phyloP scores from a whole-genome alignment of 1,140 invertebrate genomes.

The Schlechtendalia chinensis region DNA sequence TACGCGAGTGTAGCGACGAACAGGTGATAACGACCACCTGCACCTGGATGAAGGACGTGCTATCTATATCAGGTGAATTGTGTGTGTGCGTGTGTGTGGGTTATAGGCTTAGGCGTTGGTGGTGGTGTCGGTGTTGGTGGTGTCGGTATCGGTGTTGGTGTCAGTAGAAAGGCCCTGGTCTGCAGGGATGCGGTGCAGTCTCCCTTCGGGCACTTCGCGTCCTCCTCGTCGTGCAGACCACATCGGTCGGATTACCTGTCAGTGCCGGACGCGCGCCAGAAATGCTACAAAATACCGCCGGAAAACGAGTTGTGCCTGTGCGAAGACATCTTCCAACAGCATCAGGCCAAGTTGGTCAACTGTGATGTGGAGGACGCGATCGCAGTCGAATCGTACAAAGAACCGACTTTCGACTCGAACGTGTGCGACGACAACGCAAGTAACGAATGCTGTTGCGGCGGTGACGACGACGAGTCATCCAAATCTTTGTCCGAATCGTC shows the following conservation, averaged over 20 bases:
- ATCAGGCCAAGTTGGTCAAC: conserved; percentile 54
- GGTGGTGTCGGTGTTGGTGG: conserved; percentile 15
- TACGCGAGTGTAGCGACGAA: conserved; percentile 43
- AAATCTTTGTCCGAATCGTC: background rate
- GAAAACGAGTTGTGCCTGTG: conserved; percentile 48
- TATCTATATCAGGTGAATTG: conserved; percentile 49
- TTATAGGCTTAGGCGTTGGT: conserved; percentile 42
- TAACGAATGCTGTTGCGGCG: conserved; percentile 4
- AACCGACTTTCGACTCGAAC: background rate
- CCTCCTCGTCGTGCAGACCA: conserved; percentile 39
- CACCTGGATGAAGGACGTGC: conserved; percentile 26
- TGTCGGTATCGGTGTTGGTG: conserved; percentile 28
- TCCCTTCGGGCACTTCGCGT: conserved; percentile 48
- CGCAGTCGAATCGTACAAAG: conserved; percentile 46
- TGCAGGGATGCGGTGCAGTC: conserved; percentile 43
- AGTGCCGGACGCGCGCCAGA: conserved; percentile 40
- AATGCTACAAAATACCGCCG: conserved; percentile 45
- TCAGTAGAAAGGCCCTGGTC: conserved; percentile 8
- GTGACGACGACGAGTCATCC: background rate
- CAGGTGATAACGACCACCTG: conserved; percentile 8
- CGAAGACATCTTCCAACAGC: conserved; percentile 51
- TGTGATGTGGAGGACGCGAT: conserved; percentile 54
- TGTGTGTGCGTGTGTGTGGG: conserved; percentile 25
- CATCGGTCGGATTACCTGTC: conserved; percentile 27
- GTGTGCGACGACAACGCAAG: background rate